A percentile compares a stretch with the other conserved stretches of the same genome.
These are phyloP conservation scores for Neoitamus cyanurus DNA, from an alignment of 2,888 invertebrate species.

Conservation along the genomic window DNA sequence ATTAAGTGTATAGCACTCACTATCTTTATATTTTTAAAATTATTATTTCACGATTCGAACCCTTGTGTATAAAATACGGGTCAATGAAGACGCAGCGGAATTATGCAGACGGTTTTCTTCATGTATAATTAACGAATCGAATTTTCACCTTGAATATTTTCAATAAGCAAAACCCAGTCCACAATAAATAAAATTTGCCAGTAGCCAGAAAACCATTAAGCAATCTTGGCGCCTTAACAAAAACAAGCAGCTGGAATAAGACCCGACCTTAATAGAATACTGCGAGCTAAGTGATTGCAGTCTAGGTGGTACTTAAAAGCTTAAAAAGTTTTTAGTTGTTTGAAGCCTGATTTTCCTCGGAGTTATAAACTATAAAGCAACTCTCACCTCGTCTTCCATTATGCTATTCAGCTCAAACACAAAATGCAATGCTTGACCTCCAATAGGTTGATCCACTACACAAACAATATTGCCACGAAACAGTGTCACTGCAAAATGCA, in stretches of 20 bases:
- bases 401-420: not conserved
- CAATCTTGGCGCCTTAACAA: not conserved
- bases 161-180: no score
- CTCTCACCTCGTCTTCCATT: not conserved
- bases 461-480: not conserved
- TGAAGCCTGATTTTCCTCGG: not conserved
- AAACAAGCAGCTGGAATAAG: not conserved
- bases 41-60: no score
- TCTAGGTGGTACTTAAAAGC: not conserved
- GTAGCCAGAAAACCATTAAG: not conserved
- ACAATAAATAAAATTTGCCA: not conserved
- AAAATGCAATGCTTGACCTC: not conserved
- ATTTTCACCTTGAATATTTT: no score
- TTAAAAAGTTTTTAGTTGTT: not conserved
- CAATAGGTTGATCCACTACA: not conserved
- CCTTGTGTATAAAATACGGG: no score
- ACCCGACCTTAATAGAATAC: not conserved
- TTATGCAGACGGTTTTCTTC: no score
- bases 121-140: no score
- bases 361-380: not conserved
- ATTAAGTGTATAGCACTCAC: no score
- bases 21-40: no score
- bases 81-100: no score
- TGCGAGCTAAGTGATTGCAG: not conserved
- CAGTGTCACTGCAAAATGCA: not conserved